These are phyloP conservation scores for Leptinotarsa peninsularis DNA, from an alignment of 2,888 invertebrate genomes.

Conservation along the genomic window DNA sequence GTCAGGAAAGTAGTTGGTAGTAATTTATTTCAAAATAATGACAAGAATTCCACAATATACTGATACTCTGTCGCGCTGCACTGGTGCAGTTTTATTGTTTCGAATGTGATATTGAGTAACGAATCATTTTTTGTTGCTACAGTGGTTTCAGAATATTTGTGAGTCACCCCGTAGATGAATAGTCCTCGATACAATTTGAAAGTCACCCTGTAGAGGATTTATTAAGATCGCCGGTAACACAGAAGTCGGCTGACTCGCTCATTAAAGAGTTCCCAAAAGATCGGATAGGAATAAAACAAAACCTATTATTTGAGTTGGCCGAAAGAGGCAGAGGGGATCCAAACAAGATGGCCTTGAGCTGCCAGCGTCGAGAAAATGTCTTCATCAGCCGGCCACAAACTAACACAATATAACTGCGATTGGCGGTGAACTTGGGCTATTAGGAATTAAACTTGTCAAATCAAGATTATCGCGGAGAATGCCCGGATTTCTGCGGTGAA, in stretches of 20 bases:
- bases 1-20: slow-evolving; percentile 1
- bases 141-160: no score
- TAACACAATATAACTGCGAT: slow-evolving; percentile 23
- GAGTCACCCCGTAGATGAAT: background rate
- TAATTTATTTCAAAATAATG: slow-evolving; percentile 23
- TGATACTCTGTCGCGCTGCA: slow-evolving; percentile 27
- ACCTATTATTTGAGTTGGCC: slow-evolving; percentile 56
- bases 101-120: slow-evolving; percentile 34
- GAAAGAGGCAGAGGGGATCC: slow-evolving; percentile 37
- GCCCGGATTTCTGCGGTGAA: slow-evolving; percentile 2
- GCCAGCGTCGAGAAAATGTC: slow-evolving; percentile 62
- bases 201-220: slow-evolving; percentile 12
- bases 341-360: slow-evolving; percentile 61
- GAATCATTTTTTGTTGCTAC: slow-evolving; percentile 22
- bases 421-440: slow-evolving; percentile 17
- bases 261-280: slow-evolving; percentile 43
- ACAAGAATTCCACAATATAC: background rate
- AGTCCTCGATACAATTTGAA: background rate
- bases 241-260: slow-evolving; percentile 42
- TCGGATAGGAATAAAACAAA: slow-evolving; percentile 47
- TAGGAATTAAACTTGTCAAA: slow-evolving; percentile 2
- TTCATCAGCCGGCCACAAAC: slow-evolving; percentile 54
- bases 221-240: slow-evolving; percentile 37
- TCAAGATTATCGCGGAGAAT: background rate
- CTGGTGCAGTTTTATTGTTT: slow-evolving; percentile 42